A percentile compares a stretch with the other conserved stretches of the same genome.
Conservation (phyloP, 2,797 vertebrate genomes). For the Sebastes kiyomatsui region DNA sequence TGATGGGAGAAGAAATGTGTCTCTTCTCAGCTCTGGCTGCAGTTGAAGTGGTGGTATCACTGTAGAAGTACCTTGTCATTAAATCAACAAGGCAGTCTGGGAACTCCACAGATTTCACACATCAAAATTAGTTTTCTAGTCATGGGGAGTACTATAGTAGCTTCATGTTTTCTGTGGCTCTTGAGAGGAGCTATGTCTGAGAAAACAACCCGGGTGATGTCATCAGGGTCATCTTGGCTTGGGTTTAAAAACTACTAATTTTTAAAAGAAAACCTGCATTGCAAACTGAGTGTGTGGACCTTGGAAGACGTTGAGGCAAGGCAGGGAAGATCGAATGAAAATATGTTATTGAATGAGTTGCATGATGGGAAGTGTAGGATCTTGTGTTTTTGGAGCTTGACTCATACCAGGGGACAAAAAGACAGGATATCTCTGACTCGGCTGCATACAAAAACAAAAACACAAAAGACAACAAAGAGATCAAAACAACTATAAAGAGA, state of each 20-base stretch:
- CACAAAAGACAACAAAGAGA: not conserved
- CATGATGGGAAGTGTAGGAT: no score
- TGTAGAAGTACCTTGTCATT: not conserved
- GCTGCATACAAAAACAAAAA: not conserved
- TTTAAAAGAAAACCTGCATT: not conserved
- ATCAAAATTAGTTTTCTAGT: not conserved
- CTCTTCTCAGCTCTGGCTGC: not conserved
- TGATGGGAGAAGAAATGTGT: not conserved
- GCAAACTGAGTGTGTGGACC: not conserved
- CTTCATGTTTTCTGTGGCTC: not conserved
- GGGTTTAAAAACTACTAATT: not conserved
- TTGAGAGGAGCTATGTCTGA: not conserved
- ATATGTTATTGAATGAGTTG: no score
- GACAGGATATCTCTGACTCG: not conserved
- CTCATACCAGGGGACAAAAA: not conserved
- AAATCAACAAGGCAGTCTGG: not conserved
- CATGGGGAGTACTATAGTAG: not conserved
- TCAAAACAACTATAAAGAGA: no score
- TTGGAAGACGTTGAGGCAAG: not conserved
- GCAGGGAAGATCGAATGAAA: not conserved
- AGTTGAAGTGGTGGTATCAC: not conserved
- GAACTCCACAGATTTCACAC: slow-evolving; percentile 18
- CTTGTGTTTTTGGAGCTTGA: no score
- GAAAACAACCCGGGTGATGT: not conserved
- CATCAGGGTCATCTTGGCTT: not conserved